Evolutionary conservation across 2,888 invertebrate species (phyloP).

Genomic region (Nycteola revayana): DNA sequence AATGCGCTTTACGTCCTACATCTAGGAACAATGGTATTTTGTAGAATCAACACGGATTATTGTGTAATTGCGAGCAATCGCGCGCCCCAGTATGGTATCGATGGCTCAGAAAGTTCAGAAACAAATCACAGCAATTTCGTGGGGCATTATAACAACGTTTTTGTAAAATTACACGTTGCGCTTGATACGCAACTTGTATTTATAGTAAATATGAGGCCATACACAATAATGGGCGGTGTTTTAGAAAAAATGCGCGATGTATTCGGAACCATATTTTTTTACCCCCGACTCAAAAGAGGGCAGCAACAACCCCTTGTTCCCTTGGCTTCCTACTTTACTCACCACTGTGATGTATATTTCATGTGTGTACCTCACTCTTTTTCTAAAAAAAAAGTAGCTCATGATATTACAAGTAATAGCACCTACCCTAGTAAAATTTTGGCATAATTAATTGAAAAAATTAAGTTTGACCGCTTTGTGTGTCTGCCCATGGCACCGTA

Average conservation of each 20-base stretch:
- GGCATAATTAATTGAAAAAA: too few species aligned
- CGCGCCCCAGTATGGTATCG: constrained; percentile 45
- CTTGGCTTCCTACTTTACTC: too few species aligned
- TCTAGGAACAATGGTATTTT: constrained; percentile 44
- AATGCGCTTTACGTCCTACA: constrained; percentile 20
- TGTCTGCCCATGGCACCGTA: too few species aligned
- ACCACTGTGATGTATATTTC: too few species aligned
- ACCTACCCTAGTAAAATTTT: too few species aligned
- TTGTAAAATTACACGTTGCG: constrained; percentile 67
- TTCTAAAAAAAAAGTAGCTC: too few species aligned
- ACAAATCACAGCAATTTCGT: constrained; percentile 73
- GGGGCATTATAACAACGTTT: constrained; percentile 68
- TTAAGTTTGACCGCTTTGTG: too few species aligned
- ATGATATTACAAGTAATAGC: too few species aligned
- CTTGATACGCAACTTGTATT: constrained; percentile 58
- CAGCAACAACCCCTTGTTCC: too few species aligned
- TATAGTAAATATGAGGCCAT: constrained; percentile 56
- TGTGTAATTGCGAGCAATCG: constrained; percentile 65
- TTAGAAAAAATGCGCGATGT: constrained; percentile 36
- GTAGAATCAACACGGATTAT: constrained; percentile 65
- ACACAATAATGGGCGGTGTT: constrained; percentile 37
- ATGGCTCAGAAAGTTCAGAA: constrained; percentile 56
- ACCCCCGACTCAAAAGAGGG: too few species aligned
- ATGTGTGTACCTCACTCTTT: too few species aligned
- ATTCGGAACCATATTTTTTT: not conserved